A percentile compares a stretch with the other conserved stretches of the same genome.
Evolutionary conservation across 2,888 invertebrate genomes (phyloP).

Genomic region (Epiblema foenella): DNA sequence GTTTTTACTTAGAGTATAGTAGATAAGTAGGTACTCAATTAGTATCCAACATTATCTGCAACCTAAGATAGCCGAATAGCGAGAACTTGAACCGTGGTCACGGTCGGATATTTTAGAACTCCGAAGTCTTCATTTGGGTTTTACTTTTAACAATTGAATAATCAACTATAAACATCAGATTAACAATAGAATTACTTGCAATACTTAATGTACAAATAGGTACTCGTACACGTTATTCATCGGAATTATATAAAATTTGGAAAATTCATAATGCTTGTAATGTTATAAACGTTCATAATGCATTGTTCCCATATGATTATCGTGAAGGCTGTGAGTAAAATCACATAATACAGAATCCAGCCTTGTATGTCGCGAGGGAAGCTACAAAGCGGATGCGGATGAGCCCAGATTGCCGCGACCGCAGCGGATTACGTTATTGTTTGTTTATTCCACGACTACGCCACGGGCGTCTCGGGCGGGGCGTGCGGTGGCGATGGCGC

Average conservation of each 20-base stretch:
- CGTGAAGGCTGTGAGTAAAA: constrained; percentile 51
- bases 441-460: constrained; percentile 55
- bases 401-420: constrained; percentile 57
- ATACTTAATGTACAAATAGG: not conserved
- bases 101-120: not conserved
- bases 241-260: constrained; percentile 27
- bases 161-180: not conserved
- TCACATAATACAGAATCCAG: constrained; percentile 52
- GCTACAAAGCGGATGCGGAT: constrained; percentile 64
- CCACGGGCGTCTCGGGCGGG: constrained; percentile 44
- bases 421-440: constrained; percentile 69
- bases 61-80: not conserved
- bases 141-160: not conserved
- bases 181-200: not conserved
- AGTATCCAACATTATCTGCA: not conserved
- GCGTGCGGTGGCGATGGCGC: constrained; percentile 32
- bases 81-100: not conserved
- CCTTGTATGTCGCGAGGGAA: constrained; percentile 62
- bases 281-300: constrained; percentile 38
- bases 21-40: not conserved
- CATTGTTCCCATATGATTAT: constrained; percentile 53
- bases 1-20: too few relatives aligned
- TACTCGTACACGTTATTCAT: not conserved
- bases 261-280: too few relatives aligned
- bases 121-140: constrained; percentile 6